Conservation (phyloP, 1,140 invertebrate genomes). For the Drosophila nigrodunni region DNA sequence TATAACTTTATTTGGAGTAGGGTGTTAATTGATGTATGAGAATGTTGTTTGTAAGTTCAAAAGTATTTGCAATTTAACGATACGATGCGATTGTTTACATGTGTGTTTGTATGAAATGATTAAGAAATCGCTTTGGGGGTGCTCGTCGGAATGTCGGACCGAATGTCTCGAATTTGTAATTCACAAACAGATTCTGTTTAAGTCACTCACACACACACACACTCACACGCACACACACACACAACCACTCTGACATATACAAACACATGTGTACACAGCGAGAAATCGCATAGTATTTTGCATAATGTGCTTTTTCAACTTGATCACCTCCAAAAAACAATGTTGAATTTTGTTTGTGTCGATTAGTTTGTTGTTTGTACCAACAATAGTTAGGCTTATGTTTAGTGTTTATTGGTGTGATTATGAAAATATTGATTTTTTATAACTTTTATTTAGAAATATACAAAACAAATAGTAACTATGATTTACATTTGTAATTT, state of each 20-base stretch:
- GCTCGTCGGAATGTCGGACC: constrained; percentile 44
- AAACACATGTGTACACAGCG: constrained; percentile 38
- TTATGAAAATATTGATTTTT: constrained; percentile 63
- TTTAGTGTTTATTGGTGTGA: constrained; percentile 78
- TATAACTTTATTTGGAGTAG: constrained; percentile 66
- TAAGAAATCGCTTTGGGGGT: constrained; percentile 46
- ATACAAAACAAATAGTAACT: constrained; percentile 53
- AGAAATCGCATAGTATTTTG: constrained; percentile 41
- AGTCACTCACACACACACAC: constrained; percentile 34
- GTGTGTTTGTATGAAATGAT: constrained; percentile 43
- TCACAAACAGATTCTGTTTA: constrained; percentile 68
- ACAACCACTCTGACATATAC: constrained; percentile 7
- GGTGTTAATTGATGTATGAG: constrained; percentile 57
- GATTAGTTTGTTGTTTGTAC: constrained; percentile 49
- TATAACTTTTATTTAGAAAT: constrained; percentile 67
- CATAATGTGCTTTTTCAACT: constrained; percentile 27
- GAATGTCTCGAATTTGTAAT: constrained; percentile 66
- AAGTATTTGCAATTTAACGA: constrained; percentile 47
- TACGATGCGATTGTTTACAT: constrained; percentile 61
- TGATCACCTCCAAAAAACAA: constrained; percentile 26
- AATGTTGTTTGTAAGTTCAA: constrained; percentile 49
- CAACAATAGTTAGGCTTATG: constrained; percentile 63
- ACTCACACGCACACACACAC: constrained; percentile 15
- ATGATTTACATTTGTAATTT: constrained; percentile 60
- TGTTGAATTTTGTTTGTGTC: constrained; percentile 41